Evolutionary conservation across 2,797 vertebrate genomes (phyloP).

Genomic region (Scolopax bukidnonensis): DNA sequence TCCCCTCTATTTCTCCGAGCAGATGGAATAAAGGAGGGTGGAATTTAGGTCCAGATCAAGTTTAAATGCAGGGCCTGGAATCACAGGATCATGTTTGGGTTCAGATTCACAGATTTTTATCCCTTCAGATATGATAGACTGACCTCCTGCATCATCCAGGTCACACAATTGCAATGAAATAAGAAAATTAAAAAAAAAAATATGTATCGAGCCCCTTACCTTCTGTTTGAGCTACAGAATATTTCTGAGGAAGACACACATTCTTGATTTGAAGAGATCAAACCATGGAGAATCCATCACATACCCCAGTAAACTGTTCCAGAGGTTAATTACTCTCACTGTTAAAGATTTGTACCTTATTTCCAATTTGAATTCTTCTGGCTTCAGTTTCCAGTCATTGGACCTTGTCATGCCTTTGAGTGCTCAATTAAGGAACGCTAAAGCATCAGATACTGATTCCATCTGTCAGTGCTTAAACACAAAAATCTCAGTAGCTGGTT

Average conservation of each 20-base stretch:
- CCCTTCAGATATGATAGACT: not conserved
- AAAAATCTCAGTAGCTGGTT: conserved; percentile 18
- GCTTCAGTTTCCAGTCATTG: conserved; percentile 13
- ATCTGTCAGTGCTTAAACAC: conserved; percentile 36
- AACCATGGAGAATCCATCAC: conserved; percentile 29
- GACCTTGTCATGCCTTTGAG: conserved; percentile 44
- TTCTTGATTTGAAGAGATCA: conserved; percentile 33
- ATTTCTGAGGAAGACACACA: not conserved
- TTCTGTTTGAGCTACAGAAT: not conserved
- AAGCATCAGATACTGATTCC: conserved; percentile 33
- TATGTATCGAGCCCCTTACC: not conserved
- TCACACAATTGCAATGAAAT: not conserved
- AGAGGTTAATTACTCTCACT: conserved; percentile 30
- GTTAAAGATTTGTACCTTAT: conserved; percentile 42
- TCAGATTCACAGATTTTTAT: not conserved
- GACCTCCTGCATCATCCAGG: not conserved
- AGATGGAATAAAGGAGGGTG: not conserved
- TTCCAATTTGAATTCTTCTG: conserved; percentile 23
- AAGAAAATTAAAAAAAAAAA: not conserved
- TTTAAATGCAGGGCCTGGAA: not conserved
- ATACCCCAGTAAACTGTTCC: not conserved
- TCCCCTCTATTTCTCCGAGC: not conserved
- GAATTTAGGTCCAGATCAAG: not conserved
- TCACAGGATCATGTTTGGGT: not conserved
- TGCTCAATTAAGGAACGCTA: not conserved